Conservation (phyloP, 2,888 invertebrate genomes). For the Torymus tubicola region DNA sequence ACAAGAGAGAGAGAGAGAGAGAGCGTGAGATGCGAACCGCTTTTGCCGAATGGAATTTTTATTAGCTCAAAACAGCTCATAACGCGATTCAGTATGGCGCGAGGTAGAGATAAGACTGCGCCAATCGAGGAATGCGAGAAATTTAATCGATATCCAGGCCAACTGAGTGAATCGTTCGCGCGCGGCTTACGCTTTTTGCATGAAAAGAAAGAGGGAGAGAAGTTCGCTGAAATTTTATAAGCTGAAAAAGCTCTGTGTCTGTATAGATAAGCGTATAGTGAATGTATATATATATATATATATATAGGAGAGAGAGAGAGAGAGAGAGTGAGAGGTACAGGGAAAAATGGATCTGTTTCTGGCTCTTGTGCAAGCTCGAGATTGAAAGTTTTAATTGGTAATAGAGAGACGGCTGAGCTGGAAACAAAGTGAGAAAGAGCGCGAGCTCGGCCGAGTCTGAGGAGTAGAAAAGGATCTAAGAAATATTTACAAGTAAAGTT, state of each 20-base stretch:
- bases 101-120: constrained; percentile 22
- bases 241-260: not conserved
- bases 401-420: not conserved
- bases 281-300: not conserved
- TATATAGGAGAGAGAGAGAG: not conserved
- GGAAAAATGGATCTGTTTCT: constrained; percentile 17
- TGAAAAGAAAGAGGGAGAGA: not conserved
- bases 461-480: constrained; percentile 1
- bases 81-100: too few relatives aligned
- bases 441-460: not conserved
- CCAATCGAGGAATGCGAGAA: constrained; percentile 29
- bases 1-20: too few relatives aligned
- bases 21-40: too few relatives aligned
- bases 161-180: not conserved
- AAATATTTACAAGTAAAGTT: constrained; percentile 28
- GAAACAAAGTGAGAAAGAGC: constrained; percentile 17
- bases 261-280: too few relatives aligned
- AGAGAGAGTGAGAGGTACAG: not conserved
- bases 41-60: constrained; percentile 30
- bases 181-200: not conserved
- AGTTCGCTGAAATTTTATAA: constrained; percentile 27
- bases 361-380: constrained; percentile 5
- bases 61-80: constrained; percentile 29
- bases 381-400: constrained; percentile 44
- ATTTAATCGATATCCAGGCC: constrained; percentile 32